phyloP scores from a whole-genome alignment of 2,797 vertebrate species.

The Hoplostethus mediterraneus region DNA sequence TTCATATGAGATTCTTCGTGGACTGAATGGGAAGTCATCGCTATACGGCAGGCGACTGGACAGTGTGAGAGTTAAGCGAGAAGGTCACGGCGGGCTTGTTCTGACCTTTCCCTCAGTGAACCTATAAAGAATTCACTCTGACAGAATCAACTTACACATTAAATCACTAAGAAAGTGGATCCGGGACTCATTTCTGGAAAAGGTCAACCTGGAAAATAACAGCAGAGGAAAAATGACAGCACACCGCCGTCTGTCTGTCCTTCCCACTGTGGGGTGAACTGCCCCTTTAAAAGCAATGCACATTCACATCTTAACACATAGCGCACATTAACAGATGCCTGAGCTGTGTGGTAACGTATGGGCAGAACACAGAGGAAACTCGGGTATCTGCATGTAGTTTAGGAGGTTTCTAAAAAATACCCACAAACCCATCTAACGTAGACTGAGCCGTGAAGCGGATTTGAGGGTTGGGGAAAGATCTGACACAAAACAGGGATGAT shows the following conservation, averaged over 20 bases:
- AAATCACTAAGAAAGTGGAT: constrained; percentile 34
- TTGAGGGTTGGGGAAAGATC: too few species aligned
- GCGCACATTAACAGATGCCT: constrained; percentile 26
- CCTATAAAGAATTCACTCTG: constrained; percentile 40
- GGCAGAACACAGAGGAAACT: constrained; percentile 31
- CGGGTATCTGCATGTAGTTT: not conserved
- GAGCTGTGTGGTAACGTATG: constrained; percentile 36
- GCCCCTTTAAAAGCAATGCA: constrained; percentile 27
- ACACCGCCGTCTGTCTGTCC: constrained; percentile 31
- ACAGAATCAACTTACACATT: constrained; percentile 53
- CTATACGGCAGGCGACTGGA: not conserved
- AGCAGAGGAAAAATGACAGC: constrained; percentile 32
- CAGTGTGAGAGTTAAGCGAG: constrained; percentile 24
- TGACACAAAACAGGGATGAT: too few species aligned
- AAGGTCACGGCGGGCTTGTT: constrained; percentile 25
- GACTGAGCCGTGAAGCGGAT: too few species aligned
- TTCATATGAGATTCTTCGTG: not conserved
- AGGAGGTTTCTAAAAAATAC: too few species aligned
- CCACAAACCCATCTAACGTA: too few species aligned
- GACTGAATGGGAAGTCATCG: not conserved
- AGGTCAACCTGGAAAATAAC: constrained; percentile 57
- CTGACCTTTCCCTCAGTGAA: constrained; percentile 48
- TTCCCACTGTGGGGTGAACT: constrained; percentile 24
- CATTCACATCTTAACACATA: constrained; percentile 4
- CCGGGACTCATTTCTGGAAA: constrained; percentile 35